A percentile compares a stretch with the other conserved stretches of the same genome.
Conservation (phyloP, 2,888 invertebrate species). For the Polymixis flavicincta region DNA sequence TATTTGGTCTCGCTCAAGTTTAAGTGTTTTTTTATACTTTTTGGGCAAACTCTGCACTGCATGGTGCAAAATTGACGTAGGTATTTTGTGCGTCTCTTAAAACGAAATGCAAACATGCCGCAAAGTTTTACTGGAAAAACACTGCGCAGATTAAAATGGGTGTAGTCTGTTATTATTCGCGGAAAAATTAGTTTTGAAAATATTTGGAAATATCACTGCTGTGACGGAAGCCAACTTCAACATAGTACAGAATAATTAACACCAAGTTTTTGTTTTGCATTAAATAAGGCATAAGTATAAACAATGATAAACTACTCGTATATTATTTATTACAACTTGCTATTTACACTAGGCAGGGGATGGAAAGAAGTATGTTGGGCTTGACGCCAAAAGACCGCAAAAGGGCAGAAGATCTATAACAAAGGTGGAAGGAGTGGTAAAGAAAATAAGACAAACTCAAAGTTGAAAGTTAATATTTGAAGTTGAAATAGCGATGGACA, state of each 20-base stretch:
- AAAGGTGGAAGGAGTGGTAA: too few relatives aligned
- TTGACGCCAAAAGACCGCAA: too few relatives aligned
- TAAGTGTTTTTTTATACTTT: slow-evolving; percentile 63
- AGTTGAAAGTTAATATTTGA: too few relatives aligned
- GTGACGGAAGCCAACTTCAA: neutral
- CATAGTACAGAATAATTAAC: neutral
- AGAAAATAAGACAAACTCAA: too few relatives aligned
- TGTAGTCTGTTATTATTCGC: too few relatives aligned
- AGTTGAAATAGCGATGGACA: too few relatives aligned
- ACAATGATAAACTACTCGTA: neutral
- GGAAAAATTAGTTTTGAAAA: too few relatives aligned
- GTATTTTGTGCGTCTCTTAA: slow-evolving; percentile 2
- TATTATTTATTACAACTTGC: neutral
- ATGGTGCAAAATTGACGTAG: slow-evolving; percentile 1
- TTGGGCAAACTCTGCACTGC: slow-evolving; percentile 18
- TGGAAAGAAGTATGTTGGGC: too few relatives aligned
- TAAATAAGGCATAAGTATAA: neutral
- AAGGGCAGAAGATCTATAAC: too few relatives aligned
- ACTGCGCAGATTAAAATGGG: neutral
- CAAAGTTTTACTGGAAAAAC: neutral
- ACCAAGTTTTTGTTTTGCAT: neutral
- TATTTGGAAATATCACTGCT: neutral
- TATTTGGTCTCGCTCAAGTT: slow-evolving; percentile 66
- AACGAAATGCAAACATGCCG: slow-evolving; percentile 10
- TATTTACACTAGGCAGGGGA: too few relatives aligned